Evolutionary conservation across 2,113 vertebrate genomes (phyloP), one percentile per base, ranked within the genome.

Genomic region (Ptilonorhynchus violaceus): DNA sequence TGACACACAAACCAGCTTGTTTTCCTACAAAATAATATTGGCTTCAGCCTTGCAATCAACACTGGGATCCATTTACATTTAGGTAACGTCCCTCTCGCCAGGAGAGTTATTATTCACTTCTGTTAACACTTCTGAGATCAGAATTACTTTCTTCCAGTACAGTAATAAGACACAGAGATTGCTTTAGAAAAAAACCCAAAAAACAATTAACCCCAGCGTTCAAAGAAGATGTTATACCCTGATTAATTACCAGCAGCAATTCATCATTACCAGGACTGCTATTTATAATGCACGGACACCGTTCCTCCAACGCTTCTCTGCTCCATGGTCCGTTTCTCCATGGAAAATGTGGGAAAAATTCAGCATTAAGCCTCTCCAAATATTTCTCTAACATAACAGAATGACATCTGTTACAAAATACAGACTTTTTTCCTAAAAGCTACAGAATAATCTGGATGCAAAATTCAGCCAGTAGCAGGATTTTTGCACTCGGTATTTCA

Each of bases 391-490:
- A 58, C 50, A 70, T 55, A 82, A 66, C 60, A 91, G 24, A 37
- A 37, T 30, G 90, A 93, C 35, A 87, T 44, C 85, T 93, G 49
- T 72, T 89, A 93, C 39, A 89, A 93, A 86, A 67, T 33, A 63
- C 17, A 62, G 49, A 52, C 3, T 15, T 66, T 16, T 60, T 35
- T 63, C 1, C 33, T 13, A 24, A 68, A 74, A 81, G 10, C 24
- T 59, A 77, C 39, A 64, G 66, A 88, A 90, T 20, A 81, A 78
- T 56, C 52, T 68, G 1, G 9, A 70, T 68, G 49, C 62, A 67
- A 79, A 91, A 76, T 41, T 72, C 92, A 92, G 62, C 55, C 17
- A 46, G 35, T 9, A 78, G 52, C 42, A 67, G 64, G 33, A 68
- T 46, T 53, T 78, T 75, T 88, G 63, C 35, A 70, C 31, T 84